A percentile compares a stretch with the other conserved stretches of the same genome.
Conservation (phyloP, 2,888 invertebrate genomes). For the Watsonalla binaria region DNA sequence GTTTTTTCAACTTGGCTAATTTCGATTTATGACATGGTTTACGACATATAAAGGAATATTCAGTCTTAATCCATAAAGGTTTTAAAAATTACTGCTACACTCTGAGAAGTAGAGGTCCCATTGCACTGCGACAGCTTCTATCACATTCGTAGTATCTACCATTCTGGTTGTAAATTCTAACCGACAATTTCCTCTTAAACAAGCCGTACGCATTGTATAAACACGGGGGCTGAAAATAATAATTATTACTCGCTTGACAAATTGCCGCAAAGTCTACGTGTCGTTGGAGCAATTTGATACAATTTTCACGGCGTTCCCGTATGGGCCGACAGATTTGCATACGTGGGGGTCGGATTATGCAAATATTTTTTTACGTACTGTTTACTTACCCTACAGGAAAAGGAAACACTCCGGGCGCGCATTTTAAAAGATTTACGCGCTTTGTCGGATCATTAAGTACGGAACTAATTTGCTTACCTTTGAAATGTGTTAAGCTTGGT, state of each 20-base stretch:
- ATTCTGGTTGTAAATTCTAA: not conserved
- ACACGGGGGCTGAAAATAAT: constrained; percentile 65
- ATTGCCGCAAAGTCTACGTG: constrained; percentile 71
- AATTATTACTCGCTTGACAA: constrained; percentile 75
- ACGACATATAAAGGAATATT: too few species aligned
- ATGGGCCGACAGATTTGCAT: constrained; percentile 70
- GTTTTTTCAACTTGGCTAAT: too few species aligned
- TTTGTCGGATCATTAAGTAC: constrained; percentile 78
- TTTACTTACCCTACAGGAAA: constrained; percentile 62
- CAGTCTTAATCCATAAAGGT: too few species aligned
- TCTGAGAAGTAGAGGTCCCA: too few species aligned
- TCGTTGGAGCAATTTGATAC: constrained; percentile 75
- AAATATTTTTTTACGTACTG: constrained; percentile 74
- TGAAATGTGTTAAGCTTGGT: constrained; percentile 75
- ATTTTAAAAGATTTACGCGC: constrained; percentile 78
- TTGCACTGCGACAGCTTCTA: too few species aligned
- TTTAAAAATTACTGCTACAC: too few species aligned
- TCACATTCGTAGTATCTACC: too few species aligned
- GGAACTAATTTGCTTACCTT: constrained; percentile 79
- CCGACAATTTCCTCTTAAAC: constrained; percentile 14
- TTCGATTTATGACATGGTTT: too few species aligned
- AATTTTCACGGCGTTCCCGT: constrained; percentile 70
- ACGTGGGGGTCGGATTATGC: constrained; percentile 71
- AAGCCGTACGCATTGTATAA: constrained; percentile 33
- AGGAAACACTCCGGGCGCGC: constrained; percentile 68